Evolutionary conservation across 1,140 invertebrate species (phyloP).

Genomic region (Trinorchestia longiramus): DNA sequence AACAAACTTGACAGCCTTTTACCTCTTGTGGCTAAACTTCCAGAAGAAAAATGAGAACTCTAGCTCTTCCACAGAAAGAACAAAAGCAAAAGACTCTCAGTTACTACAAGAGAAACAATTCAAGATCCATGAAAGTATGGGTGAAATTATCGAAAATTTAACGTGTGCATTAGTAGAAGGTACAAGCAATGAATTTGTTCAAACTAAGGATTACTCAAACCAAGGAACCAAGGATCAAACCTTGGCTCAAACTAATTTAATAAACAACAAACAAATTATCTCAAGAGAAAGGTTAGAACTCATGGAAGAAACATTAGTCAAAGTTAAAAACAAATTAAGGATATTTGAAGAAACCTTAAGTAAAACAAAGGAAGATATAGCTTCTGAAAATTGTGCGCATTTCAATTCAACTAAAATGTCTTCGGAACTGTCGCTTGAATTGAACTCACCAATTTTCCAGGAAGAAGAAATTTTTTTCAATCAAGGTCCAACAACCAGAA

Average conservation of each 20-base stretch:
- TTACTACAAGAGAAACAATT: neutral
- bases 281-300: neutral
- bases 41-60: neutral
- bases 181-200: neutral
- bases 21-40: neutral
- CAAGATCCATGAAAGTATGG: neutral
- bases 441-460: neutral
- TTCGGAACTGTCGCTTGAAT: neutral
- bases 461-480: neutral
- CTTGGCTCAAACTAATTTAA: neutral
- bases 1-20: neutral
- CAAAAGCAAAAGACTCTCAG: neutral
- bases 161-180: neutral
- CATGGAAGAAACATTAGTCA: slow-evolving; percentile 15
- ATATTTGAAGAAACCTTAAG: slow-evolving; percentile 16
- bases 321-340: neutral
- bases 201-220: too few species aligned
- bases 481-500: slow-evolving; percentile 1
- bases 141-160: neutral
- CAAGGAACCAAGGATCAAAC: too few species aligned
- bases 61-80: neutral
- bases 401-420: neutral
- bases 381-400: neutral
- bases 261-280: neutral
- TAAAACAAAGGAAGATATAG: neutral